Evolutionary conservation across 1,140 invertebrate genomes (phyloP), one percentile per base, ranked within the genome.

Genomic region (Tetramorium parvispinum): DNA sequence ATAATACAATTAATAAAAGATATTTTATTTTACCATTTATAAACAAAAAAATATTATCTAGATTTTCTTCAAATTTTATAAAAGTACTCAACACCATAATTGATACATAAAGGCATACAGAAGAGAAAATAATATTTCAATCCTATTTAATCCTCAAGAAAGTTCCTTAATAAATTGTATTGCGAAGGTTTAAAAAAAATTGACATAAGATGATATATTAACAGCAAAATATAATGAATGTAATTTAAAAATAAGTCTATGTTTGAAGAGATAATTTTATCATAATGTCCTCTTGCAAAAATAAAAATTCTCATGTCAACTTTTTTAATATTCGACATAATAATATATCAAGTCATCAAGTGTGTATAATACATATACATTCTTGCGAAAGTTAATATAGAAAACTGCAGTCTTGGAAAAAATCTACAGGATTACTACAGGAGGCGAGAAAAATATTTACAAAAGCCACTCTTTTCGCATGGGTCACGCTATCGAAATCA

Each of bases 361-460:
- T 65, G 6, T 82, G 51, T 59, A 46, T 49, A 71, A 57, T 49
- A 71, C 4, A 55, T 46, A 27, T 71, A 59, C 8, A 55, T 46
- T 83, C 3, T 49, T 73, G 43, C 7, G 7, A 18, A 46, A 37
- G 18, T 73, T 70, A 59, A 83, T 73, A 75, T 4, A 75, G 13
- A 59, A 6, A 83, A 73, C 53, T 49, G n/a, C 27, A 46, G 13
- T 71, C 46, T 57, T 18, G 27, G 18, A 53, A 27, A 55, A 43
- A 21, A 40, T 78, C 32, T 70, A 70, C 57, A 16, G n/a, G 66
- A 32, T 82, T 73, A 46, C 53, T 73, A 63, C 68, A 18, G 61
- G 57, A 70, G 57, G 77, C 79, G 55, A 51, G 49, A 68, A 75
- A 83, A 51, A 87, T 90, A 90, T 90, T 87, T 90, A 90, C 89